Base-by-base conservation (phyloP, 2,113 vertebrate species). In the Herpailurus yagouaroundi region DNA sequence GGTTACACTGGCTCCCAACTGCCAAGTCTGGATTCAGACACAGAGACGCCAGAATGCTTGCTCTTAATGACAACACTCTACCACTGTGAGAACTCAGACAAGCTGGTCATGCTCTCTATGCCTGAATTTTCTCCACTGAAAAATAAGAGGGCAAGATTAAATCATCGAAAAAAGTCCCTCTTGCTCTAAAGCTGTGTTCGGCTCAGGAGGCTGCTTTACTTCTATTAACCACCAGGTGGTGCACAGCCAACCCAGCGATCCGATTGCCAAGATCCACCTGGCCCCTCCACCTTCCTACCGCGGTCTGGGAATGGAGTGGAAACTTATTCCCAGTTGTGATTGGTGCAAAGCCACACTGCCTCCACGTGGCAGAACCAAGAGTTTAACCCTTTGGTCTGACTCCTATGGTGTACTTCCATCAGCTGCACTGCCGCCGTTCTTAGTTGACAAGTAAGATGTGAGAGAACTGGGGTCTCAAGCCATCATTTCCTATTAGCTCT, bases 21-120 rank as follows among this genome's bases (percentile, higher is more conserved):
- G 89, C 96, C 96, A 97, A 96, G 83, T 69, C 92, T 0, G 31
- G 71, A 89, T 90, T 88, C 76, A 98, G 97, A 98, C 96, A 79
- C 14, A 12, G 33, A 87, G 96, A 96, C 87, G 87, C 96, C 97
- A 96, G 94, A 4, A 82, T 1, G 23, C 79, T 79, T 68, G 81
- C 27, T 77, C 84, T 77, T 73, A 90, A 64, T 83, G 25, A 3
- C 79, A 91, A 41, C 64, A 52, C 11, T 77, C 33, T 23, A 41
- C 45, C 27, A 12, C 94, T 84, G 71, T 86, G 94, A 93, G 90
- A 95, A 41, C 85, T 86, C 81, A 23, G 81, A 91, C 57, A 93
- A 90, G 31, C 45, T 45, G 5, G 33, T n/a, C 81, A 19, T 73
- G 71, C 29, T 76, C n/a, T 64, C n/a, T 63, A 31, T 88, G 48